A percentile compares a stretch with the other conserved stretches of the same genome.
These are phyloP conservation scores for Psittacula derbiana DNA, from an alignment of 2,797 vertebrate genomes.

Conservation along the genomic window DNA sequence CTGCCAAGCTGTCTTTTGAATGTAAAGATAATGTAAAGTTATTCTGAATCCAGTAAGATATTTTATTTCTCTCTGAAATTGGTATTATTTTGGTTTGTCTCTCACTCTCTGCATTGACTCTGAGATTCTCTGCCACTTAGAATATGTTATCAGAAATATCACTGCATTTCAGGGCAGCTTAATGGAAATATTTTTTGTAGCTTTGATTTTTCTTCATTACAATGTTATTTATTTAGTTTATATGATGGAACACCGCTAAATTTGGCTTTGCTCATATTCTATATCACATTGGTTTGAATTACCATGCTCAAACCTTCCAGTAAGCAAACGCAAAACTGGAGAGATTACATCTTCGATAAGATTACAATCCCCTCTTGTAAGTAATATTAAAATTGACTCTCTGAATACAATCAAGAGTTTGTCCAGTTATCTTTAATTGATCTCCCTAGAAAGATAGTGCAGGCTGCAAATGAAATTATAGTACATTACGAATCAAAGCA, in stretches of 20 bases:
- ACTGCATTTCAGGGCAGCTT: not conserved
- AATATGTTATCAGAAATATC: not conserved
- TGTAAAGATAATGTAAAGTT: not conserved
- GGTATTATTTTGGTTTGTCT: not conserved
- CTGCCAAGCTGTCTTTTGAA: not conserved
- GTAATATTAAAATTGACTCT: slow-evolving; percentile 70
- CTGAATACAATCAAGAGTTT: slow-evolving; percentile 68
- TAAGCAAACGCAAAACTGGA: slow-evolving; percentile 54
- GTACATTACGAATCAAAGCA: slow-evolving; percentile 42
- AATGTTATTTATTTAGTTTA: slow-evolving; percentile 61
- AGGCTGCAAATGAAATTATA: slow-evolving; percentile 45
- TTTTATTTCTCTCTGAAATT: slow-evolving; percentile 6
- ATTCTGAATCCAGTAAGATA: not conserved
- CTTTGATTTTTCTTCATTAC: slow-evolving; percentile 47
- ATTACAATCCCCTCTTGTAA: slow-evolving; percentile 41
- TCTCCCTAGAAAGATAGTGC: slow-evolving; percentile 53
- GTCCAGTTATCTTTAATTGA: slow-evolving; percentile 73
- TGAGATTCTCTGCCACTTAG: slow-evolving; percentile 26
- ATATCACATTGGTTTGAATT: slow-evolving; percentile 56
- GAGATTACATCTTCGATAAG: slow-evolving; percentile 67
- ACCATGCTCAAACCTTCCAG: slow-evolving; percentile 21
- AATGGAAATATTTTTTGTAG: not conserved
- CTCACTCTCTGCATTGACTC: not conserved
- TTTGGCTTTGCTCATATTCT: slow-evolving; percentile 19
- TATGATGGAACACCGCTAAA: slow-evolving; percentile 27